Evolutionary conservation across 2,888 invertebrate species (phyloP).

Genomic region (Mongoloraphidia duomilia): DNA sequence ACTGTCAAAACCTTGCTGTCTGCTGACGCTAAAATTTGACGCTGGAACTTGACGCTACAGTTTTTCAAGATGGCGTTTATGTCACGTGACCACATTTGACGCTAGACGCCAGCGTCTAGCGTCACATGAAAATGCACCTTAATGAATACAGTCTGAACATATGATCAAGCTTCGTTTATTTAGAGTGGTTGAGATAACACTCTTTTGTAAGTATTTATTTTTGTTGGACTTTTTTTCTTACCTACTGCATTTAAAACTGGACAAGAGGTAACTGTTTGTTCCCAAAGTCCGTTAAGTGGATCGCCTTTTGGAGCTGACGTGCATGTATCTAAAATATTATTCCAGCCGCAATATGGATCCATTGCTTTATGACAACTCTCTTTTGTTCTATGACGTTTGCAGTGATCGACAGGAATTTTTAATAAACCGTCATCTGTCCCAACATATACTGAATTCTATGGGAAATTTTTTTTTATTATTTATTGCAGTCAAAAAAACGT

Average conservation of each 20-base stretch:
- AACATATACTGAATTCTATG: constrained; percentile 58
- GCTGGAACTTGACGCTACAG: too few relatives aligned
- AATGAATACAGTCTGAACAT: too few relatives aligned
- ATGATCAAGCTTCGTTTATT: too few relatives aligned
- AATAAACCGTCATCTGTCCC: constrained; percentile 53
- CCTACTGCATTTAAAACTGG: constrained; percentile 49
- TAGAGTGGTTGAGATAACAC: not conserved
- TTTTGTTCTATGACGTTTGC: constrained; percentile 53
- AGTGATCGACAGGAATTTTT: constrained; percentile 65
- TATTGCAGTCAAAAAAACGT: not conserved
- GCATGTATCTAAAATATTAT: constrained; percentile 59
- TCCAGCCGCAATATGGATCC: constrained; percentile 94
- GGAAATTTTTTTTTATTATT: not conserved
- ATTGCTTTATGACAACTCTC: constrained; percentile 65
- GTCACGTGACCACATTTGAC: too few relatives aligned
- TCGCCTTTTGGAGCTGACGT: constrained; percentile 51
- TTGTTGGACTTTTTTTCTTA: constrained; percentile 19
- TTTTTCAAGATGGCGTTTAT: too few relatives aligned
- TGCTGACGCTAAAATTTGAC: too few relatives aligned
- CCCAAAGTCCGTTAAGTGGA: constrained; percentile 51
- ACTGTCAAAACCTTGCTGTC: too few relatives aligned
- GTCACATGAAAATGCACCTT: too few relatives aligned
- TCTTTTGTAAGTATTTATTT: not conserved
- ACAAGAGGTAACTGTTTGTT: constrained; percentile 56
- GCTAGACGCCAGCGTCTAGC: too few relatives aligned